Evolutionary conservation across 2,888 invertebrate species (phyloP).

Genomic region (Chrysolina haemoptera): DNA sequence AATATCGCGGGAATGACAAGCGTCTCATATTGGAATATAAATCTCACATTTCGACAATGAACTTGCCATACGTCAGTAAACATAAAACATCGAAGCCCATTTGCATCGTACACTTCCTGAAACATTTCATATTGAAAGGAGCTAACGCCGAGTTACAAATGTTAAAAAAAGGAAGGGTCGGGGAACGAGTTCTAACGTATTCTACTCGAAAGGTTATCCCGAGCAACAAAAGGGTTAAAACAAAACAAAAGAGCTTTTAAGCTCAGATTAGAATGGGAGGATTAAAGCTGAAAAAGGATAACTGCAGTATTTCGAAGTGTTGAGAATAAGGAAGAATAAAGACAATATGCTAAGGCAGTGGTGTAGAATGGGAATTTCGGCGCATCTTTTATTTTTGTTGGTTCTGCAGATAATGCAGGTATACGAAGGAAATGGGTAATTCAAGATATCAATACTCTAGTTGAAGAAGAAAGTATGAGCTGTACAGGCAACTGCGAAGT

Average conservation of each 20-base stretch:
- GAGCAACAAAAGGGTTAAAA: constrained; percentile 67
- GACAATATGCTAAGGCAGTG: constrained; percentile 46
- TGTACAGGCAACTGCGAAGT: no score
- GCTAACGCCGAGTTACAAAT: constrained; percentile 42
- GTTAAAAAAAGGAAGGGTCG: constrained; percentile 43
- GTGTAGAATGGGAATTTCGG: constrained; percentile 13
- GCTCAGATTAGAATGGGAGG: constrained; percentile 65
- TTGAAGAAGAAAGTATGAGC: no score
- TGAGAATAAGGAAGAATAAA: constrained; percentile 55
- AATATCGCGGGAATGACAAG: neutral
- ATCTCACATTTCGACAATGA: constrained; percentile 23
- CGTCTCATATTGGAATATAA: constrained; percentile 21
- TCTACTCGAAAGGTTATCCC: constrained; percentile 64
- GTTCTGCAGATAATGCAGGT: no score
- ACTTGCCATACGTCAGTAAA: constrained; percentile 25
- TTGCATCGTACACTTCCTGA: constrained; percentile 25
- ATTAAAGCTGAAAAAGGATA: constrained; percentile 59
- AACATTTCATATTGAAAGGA: constrained; percentile 40
- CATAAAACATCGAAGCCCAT: constrained; percentile 24
- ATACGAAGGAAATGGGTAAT: no score
- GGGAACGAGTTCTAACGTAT: constrained; percentile 45
- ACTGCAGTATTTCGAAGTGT: constrained; percentile 53
- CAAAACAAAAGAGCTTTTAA: constrained; percentile 68
- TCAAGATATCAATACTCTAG: no score
- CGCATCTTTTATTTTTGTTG: no score